A percentile compares a stretch with the other conserved stretches of the same genome.
Evolutionary conservation across 2,888 invertebrate species (phyloP).

Genomic region (Pyrrhosoma nymphula): DNA sequence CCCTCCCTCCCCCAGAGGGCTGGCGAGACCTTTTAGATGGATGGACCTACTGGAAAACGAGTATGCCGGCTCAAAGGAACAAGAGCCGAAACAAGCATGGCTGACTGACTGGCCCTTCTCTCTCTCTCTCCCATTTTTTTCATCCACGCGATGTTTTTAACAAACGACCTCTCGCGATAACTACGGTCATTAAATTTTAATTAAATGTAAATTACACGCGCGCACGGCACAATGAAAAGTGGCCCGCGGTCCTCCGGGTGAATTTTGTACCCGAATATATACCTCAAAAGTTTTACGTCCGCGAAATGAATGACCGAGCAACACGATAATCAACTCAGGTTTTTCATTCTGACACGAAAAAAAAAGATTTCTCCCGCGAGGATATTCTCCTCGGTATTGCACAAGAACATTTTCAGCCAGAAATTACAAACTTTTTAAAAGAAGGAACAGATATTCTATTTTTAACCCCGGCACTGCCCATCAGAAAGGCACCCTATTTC

Average conservation of each 20-base stretch:
- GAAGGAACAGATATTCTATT: background rate
- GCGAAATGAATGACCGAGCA: background rate
- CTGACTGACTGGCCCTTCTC: background rate
- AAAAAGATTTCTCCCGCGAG: background rate
- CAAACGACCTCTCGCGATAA: constrained; percentile 19
- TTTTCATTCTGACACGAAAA: background rate
- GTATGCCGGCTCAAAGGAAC: constrained; percentile 23
- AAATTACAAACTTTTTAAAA: background rate
- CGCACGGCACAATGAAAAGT: background rate
- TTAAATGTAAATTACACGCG: constrained; percentile 1
- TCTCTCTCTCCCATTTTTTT: background rate
- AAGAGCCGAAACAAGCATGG: constrained; percentile 50
- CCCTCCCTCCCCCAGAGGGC: no score
- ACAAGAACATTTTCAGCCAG: background rate
- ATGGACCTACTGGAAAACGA: background rate
- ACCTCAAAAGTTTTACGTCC: background rate
- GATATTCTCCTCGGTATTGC: background rate
- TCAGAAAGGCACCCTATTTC: background rate
- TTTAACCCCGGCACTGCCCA: background rate
- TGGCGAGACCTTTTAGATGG: background rate
- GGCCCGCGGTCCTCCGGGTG: background rate
- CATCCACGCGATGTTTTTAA: background rate
- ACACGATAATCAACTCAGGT: background rate
- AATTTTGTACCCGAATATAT: background rate
- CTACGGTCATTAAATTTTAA: background rate